phyloP scores from a whole-genome alignment of 2,888 invertebrate genomes.

The Pyrgus malvae region DNA sequence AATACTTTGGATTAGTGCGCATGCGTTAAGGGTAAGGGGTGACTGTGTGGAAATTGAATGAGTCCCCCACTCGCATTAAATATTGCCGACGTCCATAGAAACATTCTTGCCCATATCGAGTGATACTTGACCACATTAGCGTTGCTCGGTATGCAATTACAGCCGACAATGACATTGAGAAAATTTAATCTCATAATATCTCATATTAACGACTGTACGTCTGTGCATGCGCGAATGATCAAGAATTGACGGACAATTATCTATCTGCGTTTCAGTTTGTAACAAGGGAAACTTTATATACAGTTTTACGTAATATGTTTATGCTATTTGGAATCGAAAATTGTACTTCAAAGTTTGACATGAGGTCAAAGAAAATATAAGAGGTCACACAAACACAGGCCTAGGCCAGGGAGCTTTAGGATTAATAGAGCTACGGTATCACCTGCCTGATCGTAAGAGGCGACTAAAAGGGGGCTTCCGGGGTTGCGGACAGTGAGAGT shows the following conservation, averaged over 20 bases:
- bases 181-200: conserved; percentile 15
- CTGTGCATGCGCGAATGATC: neutral
- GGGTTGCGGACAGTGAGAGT: too few relatives aligned
- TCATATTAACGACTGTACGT: conserved; percentile 2
- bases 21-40: conserved; percentile 71
- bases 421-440: too few relatives aligned
- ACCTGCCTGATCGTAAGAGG: too few relatives aligned
- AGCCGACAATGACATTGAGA: conserved; percentile 22
- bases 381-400: too few relatives aligned
- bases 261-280: conserved; percentile 9
- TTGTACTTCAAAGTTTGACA: too few relatives aligned
- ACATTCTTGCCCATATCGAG: conserved; percentile 7
- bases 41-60: conserved; percentile 19
- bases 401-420: too few relatives aligned
- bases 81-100: conserved; percentile 7
- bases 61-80: conserved; percentile 10
- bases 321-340: too few relatives aligned
- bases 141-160: conserved; percentile 12
- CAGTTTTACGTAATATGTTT: neutral
- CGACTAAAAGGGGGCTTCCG: too few relatives aligned
- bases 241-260: conserved; percentile 15
- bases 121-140: conserved; percentile 6
- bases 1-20: conserved; percentile 43
- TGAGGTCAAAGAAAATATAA: too few relatives aligned
- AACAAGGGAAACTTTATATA: neutral